Base-by-base conservation (phyloP, 2,113 vertebrate species). In the Lagopus muta region DNA sequence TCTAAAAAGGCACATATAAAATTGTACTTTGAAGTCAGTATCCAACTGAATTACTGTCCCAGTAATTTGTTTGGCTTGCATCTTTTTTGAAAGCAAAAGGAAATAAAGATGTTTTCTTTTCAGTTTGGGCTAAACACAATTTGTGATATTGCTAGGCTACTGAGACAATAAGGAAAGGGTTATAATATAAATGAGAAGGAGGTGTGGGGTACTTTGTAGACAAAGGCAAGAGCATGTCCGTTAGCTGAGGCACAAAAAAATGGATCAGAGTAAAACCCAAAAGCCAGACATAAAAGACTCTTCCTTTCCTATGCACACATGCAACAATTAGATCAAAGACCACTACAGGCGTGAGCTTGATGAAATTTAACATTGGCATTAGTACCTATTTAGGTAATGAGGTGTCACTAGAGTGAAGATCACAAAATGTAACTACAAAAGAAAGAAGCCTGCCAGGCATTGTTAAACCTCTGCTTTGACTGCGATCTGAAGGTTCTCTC, bases 401-500 rank as follows among this genome's bases (percentile, higher is more conserved):
- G 76, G 52, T 88, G 79, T 84, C 88, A 72, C 94, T n/a, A 4
- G 78, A 78, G 75, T 3, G 40, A 67, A 72, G 79, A 94, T 88
- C 81, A 89, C 83, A 93, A 95, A 91, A 82, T 27, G 61, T 55
- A 94, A 36, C 71, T 83, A 88, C 82, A 89, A 66, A 92, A 91
- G 92, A 86, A 58, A 76, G 72, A 70, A 76, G 67, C 93, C 95
- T 96, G 83, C 83, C 86, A 94, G 94, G 88, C 81, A 77, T 81
- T 84, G 81, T 93, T 86, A 94, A 93, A 87, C 27, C 88, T 73
- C 54, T 50, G 57, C 91, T 92, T 71, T 45, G 62, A 88, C 43
- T 58, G 84, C 55, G n/a, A 52, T n/a, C 81, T 72, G 73, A 88
- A 85, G 65, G 72, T 74, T 88, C 72, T 89, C 32, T 82, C 8